phyloP scores from a whole-genome alignment of 2,113 vertebrate species.

The Opisthocomus hoazin region DNA sequence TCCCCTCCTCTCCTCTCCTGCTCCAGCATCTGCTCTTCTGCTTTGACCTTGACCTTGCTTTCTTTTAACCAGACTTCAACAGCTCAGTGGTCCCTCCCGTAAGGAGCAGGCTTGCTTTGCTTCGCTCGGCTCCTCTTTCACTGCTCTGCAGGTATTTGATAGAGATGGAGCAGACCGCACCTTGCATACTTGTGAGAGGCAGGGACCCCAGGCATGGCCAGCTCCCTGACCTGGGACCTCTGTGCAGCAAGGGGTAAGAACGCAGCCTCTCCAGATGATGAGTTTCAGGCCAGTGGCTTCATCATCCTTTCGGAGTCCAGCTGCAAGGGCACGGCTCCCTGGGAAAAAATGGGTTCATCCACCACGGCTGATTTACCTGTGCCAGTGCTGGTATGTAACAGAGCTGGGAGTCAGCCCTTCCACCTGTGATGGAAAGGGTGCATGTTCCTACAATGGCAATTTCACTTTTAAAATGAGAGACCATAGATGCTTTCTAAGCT shows the following conservation, averaged over 20 bases:
- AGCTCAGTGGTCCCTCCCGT: not conserved
- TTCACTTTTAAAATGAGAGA: not conserved
- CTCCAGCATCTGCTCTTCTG: not conserved
- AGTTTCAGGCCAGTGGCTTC: not conserved
- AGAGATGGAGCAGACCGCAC: not conserved
- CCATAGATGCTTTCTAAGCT: not conserved
- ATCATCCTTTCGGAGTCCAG: not conserved
- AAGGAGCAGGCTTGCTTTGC: not conserved
- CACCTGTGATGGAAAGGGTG: not conserved
- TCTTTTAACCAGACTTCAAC: not conserved
- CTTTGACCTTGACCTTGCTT: not conserved
- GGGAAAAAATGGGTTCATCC: not conserved
- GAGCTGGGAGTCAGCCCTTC: not conserved
- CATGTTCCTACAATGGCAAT: not conserved
- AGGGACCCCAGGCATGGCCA: not conserved
- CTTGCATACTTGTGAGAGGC: rapidly evolving
- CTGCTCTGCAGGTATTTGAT: not conserved
- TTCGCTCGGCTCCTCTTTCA: not conserved
- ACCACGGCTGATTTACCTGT: not conserved
- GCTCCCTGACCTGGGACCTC: not conserved
- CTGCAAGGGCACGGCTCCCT: not conserved
- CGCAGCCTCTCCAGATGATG: not conserved
- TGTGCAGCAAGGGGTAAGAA: not conserved
- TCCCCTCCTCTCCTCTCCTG: not conserved
- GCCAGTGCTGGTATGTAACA: rapidly evolving